A percentile compares a stretch with the other conserved stretches of the same genome.
phyloP scores from a whole-genome alignment of 2,797 vertebrate species.

The Sternarchorhynchus goeldii region DNA sequence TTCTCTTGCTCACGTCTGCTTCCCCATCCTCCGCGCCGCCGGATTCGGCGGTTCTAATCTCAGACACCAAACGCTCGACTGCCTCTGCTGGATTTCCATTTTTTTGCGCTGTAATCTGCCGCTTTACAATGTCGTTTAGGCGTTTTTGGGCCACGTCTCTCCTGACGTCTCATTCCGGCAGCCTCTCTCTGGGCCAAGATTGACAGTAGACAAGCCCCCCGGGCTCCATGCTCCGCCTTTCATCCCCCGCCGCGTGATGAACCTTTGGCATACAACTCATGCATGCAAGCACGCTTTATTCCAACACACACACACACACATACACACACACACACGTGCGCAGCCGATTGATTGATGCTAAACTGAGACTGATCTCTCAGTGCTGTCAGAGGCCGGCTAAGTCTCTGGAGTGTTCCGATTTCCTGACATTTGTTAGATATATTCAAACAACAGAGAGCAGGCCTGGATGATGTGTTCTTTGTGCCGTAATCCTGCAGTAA shows the following conservation, averaged over 20 bases:
- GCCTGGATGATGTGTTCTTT: conserved; percentile 45
- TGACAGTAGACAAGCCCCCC: conserved; percentile 77
- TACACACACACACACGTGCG: background rate
- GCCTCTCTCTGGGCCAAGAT: conserved; percentile 63
- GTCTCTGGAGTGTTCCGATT: conserved; percentile 76
- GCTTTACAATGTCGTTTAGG: conserved; percentile 78
- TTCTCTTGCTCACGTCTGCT: conserved; percentile 61
- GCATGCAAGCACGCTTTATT: conserved; percentile 45
- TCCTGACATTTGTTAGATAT: conserved; percentile 79
- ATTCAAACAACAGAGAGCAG: conserved; percentile 66
- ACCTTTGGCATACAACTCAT: conserved; percentile 53
- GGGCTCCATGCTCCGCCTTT: conserved; percentile 65
- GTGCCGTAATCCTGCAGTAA: conserved; percentile 76
- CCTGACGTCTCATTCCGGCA: conserved; percentile 68
- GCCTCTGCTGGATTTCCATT: conserved; percentile 74
- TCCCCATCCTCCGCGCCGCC: conserved; percentile 60
- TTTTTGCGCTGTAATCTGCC: conserved; percentile 74
- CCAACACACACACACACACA: conserved; percentile 19
- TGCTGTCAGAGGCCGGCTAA: conserved; percentile 76
- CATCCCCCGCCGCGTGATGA: conserved; percentile 64
- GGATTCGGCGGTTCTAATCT: conserved; percentile 75
- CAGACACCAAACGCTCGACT: conserved; percentile 67
- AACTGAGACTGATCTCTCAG: conserved; percentile 78
- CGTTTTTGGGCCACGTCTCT: conserved; percentile 69
- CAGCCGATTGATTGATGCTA: conserved; percentile 77